Conservation (phyloP, 92 coral and sea anemone species). For the Epizoanthus rinbou region DNA sequence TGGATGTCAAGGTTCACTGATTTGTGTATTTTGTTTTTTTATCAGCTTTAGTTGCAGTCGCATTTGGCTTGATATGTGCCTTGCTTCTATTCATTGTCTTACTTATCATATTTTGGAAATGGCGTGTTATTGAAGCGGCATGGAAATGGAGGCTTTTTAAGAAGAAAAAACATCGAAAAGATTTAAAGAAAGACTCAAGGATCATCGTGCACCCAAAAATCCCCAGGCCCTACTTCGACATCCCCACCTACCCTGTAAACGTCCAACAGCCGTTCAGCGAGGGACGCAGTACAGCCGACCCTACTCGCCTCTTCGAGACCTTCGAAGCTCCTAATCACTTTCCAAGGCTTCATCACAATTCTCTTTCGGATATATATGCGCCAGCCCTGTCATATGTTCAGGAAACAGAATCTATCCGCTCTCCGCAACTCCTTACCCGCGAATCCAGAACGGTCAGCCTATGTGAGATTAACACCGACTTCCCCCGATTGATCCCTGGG, state of each 20-base stretch:
- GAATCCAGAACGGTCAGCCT: constrained; percentile 18
- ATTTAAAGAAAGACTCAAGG: constrained; percentile 22
- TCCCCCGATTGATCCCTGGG: not conserved
- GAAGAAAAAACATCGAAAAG: constrained; percentile 3
- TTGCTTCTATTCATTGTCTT: constrained; percentile 20
- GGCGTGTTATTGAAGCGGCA: constrained; percentile 35
- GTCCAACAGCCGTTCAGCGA: constrained; percentile 36
- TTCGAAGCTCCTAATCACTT: constrained; percentile 29
- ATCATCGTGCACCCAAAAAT: constrained; percentile 32
- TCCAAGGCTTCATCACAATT: constrained; percentile 24
- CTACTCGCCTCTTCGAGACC: constrained; percentile 15
- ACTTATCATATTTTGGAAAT: constrained; percentile 23
- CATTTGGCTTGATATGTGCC: constrained; percentile 31
- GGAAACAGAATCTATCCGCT: constrained; percentile 1
- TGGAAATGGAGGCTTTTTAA: constrained; percentile 32
- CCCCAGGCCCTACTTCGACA: constrained; percentile 12
- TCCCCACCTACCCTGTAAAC: constrained; percentile 27
- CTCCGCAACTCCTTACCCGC: not conserved
- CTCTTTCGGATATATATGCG: constrained; percentile 9
- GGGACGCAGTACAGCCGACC: constrained; percentile 17
- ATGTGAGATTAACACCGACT: constrained; percentile 42
- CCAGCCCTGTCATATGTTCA: constrained; percentile 21
- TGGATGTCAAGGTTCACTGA: not conserved
- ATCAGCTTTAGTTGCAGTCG: constrained; percentile 31
- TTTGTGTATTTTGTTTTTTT: constrained; percentile 19